phyloP scores from a whole-genome alignment of 2,113 vertebrate genomes.

The Rhegmatorhina hoffmannsi region DNA sequence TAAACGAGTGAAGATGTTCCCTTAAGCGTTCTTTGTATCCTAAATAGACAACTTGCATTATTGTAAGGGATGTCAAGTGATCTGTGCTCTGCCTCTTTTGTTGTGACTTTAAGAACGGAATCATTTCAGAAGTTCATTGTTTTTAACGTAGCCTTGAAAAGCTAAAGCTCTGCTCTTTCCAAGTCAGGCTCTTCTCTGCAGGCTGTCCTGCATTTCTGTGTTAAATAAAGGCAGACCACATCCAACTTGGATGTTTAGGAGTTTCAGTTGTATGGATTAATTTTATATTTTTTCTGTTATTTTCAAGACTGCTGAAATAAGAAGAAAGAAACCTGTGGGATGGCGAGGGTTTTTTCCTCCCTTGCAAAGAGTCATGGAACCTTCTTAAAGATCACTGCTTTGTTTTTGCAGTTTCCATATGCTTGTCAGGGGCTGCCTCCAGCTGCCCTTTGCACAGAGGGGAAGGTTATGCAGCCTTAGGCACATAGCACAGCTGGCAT shows the following conservation, averaged over 20 bases:
- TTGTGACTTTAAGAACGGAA: neutral
- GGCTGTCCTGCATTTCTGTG: neutral
- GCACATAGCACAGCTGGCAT: neutral
- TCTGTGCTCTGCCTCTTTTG: neutral
- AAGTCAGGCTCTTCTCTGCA: neutral
- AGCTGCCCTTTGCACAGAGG: neutral
- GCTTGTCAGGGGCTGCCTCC: neutral
- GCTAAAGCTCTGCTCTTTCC: neutral
- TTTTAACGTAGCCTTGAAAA: neutral
- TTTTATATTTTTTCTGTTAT: neutral
- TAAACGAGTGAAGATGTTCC: neutral
- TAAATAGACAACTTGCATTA: accelerated
- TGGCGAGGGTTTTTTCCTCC: too few relatives aligned
- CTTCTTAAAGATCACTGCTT: neutral
- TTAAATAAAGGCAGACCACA: neutral
- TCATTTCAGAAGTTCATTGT: neutral
- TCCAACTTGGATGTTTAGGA: neutral
- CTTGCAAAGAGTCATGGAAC: neutral
- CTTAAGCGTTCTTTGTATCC: neutral
- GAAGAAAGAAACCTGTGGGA: neutral
- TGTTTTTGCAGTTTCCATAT: neutral
- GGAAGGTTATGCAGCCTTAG: neutral
- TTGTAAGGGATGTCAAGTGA: too few relatives aligned
- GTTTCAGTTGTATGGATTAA: neutral
- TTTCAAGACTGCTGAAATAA: neutral